Base-by-base conservation (phyloP, 2,888 invertebrate genomes). In the Stegana nigrithorax region DNA sequence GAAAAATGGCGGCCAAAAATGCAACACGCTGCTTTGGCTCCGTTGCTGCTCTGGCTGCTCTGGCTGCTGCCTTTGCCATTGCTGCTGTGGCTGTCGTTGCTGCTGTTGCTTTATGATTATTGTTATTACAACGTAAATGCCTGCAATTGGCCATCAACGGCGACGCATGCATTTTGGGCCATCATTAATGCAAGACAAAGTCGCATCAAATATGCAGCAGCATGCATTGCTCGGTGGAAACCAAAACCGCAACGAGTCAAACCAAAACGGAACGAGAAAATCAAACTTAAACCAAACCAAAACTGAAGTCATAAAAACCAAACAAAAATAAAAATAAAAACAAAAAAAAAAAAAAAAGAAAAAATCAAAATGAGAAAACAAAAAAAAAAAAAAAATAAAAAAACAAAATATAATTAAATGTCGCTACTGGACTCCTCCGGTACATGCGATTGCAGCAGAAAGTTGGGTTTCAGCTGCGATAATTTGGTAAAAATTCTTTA, bases 391-490 rank as follows among this genome's bases (percentile, higher is more conserved):
- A 64, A 75, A 17, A 23, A 72, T 72, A 75, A 77, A 75, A 75
- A 75, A 75, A 75, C 73, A 75, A 76, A 78, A 77, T 74, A 77
- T 77, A 77, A 77, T 77, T 77, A 78, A 77, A 78, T 74, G 78
- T 76, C 77, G 77, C 68, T 71, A 71, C n/a, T n/a, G n/a, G n/a
- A n/a, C 32, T 32, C 47, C 14, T 51, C 39, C 42, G 50, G n/a
- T 39, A n/a, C n/a, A n/a, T n/a, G n/a, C n/a, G n/a, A n/a, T n/a
- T n/a, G n/a, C n/a, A n/a, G n/a, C n/a, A n/a, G n/a, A n/a, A n/a
- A n/a, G n/a, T n/a, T n/a, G n/a, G 29, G 21, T 47, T 42, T 42
- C 57, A 58, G 63, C 57, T 70, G 73, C 70, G 73, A 73, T 71
- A 78, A 77, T 78, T 77, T 78, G 73, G 72, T 64, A 64, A 69